These are phyloP conservation scores for Ceratotherium simum DNA, from an alignment of 2,113 vertebrate genomes.

Conservation along the genomic window DNA sequence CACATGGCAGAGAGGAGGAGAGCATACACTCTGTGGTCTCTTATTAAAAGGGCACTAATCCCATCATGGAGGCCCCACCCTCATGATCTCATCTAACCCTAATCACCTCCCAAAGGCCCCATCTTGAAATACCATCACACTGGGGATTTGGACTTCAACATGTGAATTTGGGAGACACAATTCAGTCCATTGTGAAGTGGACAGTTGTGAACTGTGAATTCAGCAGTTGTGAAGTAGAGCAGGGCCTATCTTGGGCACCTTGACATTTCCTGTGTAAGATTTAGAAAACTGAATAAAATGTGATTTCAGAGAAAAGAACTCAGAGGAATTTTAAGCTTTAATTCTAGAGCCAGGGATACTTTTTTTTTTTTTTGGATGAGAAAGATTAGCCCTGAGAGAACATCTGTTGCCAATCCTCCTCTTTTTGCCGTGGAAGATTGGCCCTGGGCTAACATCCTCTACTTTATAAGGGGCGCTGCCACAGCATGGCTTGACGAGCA, in stretches of 20 bases:
- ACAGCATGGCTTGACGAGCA: too few species aligned
- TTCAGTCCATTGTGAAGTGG: too few species aligned
- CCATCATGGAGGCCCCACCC: rapidly evolving
- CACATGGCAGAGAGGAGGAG: rapidly evolving
- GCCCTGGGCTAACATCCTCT: too few species aligned
- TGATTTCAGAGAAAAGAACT: not conserved
- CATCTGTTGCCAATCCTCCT: too few species aligned
- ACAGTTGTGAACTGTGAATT: too few species aligned
- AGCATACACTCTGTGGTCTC: not conserved
- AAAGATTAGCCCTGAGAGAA: too few species aligned
- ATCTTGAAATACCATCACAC: rapidly evolving
- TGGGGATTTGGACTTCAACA: rapidly evolving
- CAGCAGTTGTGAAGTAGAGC: not conserved
- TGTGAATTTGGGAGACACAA: too few species aligned
- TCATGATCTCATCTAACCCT: not conserved
- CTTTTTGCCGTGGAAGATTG: too few species aligned
- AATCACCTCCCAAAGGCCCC: not conserved
- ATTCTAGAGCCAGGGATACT: not conserved
- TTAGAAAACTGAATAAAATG: rapidly evolving
- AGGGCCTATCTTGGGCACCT: rapidly evolving
- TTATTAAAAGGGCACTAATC: not conserved
- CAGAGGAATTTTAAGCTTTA: not conserved
- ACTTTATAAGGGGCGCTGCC: too few species aligned
- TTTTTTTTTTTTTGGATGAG: too few species aligned
- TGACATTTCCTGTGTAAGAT: not conserved